Conservation (phyloP, 2,797 vertebrate genomes). For the Falco concolor region DNA sequence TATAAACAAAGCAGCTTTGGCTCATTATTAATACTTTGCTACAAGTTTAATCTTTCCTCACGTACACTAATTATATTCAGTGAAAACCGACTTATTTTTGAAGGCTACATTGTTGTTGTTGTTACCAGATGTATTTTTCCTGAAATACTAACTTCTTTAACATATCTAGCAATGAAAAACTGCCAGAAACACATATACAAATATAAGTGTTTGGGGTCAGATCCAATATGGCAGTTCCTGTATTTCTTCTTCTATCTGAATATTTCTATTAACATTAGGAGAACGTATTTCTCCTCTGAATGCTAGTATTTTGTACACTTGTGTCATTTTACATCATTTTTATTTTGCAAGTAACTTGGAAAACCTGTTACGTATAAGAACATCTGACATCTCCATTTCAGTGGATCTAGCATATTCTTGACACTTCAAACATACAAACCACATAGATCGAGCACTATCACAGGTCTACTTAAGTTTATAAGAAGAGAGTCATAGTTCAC, state of each 20-base stretch:
- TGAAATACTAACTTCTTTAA: not conserved
- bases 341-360: not conserved
- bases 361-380: not conserved
- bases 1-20: not conserved
- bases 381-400: not conserved
- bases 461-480: not conserved
- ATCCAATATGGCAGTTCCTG: not conserved
- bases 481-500: not conserved
- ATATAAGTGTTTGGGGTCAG: not conserved
- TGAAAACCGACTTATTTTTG: not conserved
- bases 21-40: not conserved
- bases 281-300: not conserved
- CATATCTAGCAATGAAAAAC: not conserved
- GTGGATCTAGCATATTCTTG: not conserved
- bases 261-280: not conserved
- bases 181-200: not conserved
- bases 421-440: not conserved
- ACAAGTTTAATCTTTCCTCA: not conserved
- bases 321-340: accelerated
- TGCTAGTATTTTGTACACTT: not conserved
- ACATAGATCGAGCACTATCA: not conserved
- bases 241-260: not conserved
- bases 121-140: not conserved
- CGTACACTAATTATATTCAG: not conserved
- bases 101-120: not conserved